Conservation (phyloP, 2,113 vertebrate genomes). For the Girardinichthys multiradiatus region DNA sequence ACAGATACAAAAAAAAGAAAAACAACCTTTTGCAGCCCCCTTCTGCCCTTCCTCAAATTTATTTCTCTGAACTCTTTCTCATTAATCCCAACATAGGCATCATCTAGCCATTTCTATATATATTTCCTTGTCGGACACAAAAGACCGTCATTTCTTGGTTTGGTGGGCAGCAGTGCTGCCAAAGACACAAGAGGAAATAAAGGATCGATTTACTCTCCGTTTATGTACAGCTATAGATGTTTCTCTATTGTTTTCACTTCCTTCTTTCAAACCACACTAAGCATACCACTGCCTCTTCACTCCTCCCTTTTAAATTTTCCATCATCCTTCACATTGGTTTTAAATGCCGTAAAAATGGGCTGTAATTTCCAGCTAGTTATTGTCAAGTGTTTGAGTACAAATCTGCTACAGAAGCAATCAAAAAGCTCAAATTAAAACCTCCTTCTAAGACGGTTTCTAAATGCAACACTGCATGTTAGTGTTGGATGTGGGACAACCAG, state of each 20-base stretch:
- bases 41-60: neutral
- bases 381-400: conserved; percentile 49
- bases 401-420: conserved; percentile 14
- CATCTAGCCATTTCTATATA: neutral
- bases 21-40: conserved; percentile 14
- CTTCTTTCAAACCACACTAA: conserved; percentile 9
- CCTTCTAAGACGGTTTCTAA: conserved; percentile 39
- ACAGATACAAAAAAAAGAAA: neutral
- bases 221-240: conserved; percentile 8
- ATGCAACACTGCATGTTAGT: conserved; percentile 31
- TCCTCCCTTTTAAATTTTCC: conserved; percentile 9
- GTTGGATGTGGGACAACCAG: conserved; percentile 11
- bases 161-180: neutral
- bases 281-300: neutral
- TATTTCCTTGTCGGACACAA: conserved; percentile 1
- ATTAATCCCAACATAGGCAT: conserved; percentile 12
- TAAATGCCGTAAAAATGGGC: conserved; percentile 20
- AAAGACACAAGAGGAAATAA: neutral
- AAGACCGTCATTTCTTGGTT: conserved; percentile 21
- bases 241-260: conserved; percentile 23
- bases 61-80: conserved; percentile 12
- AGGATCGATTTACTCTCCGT: neutral
- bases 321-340: conserved; percentile 1
- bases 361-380: conserved; percentile 48
- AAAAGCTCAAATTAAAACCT: conserved; percentile 12